These are phyloP conservation scores for Uromys caudimaculatus DNA, from an alignment of 2,797 vertebrate species.

Conservation along the genomic window DNA sequence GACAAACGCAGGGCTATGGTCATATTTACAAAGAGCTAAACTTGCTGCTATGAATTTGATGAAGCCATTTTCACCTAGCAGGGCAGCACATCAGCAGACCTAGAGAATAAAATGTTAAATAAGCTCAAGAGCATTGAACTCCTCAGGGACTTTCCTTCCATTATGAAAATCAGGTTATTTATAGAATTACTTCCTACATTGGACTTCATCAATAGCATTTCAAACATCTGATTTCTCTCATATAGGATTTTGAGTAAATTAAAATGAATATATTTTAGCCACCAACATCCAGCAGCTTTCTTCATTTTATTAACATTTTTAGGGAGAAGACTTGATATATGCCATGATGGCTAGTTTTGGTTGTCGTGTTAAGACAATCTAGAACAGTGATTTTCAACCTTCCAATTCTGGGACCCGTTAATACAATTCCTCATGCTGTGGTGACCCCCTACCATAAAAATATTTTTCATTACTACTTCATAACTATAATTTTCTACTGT, in stretches of 20 bases:
- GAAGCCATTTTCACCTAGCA: background rate
- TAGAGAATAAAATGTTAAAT: background rate
- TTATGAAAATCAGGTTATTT: background rate
- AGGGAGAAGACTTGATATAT: background rate
- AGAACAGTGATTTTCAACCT: background rate
- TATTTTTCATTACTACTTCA: background rate
- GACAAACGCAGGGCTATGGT: slow-evolving; percentile 15
- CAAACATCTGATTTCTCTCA: background rate
- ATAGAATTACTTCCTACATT: rapidly evolving
- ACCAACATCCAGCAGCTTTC: rapidly evolving
- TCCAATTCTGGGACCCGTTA: background rate
- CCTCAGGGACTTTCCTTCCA: background rate
- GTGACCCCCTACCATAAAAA: no score
- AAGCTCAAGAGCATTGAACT: background rate
- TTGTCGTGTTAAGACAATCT: background rate
- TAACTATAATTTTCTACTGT: background rate
- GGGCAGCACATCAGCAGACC: background rate
- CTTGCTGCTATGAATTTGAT: slow-evolving; percentile 29
- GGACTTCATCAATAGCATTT: no score
- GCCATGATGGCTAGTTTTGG: background rate
- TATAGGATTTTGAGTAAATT: background rate
- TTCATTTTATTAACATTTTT: background rate
- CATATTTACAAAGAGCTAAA: slow-evolving; percentile 32
- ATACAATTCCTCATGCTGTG: background rate
- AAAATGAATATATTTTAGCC: rapidly evolving